Base-by-base conservation (phyloP, 2,888 invertebrate genomes). In the Anoncus sp. region DNA sequence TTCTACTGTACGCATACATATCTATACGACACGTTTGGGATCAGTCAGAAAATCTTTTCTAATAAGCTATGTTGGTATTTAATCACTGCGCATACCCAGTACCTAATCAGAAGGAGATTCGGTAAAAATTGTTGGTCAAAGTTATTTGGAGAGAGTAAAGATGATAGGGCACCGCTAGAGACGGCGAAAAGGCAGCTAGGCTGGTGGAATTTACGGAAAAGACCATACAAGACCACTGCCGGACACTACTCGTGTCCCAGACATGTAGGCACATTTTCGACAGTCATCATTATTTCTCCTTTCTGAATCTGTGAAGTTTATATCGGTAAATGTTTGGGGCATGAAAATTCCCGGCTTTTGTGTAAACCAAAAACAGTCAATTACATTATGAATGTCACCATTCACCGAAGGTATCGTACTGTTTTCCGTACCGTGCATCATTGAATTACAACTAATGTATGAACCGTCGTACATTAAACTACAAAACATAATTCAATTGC, bases 21-120 rank as follows among this genome's bases (percentile, higher is more conserved):
- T 35, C 5, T 51, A 20, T 72, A 57, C 38, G 40, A 18, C 18
- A 49, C 16, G 40, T 45, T 55, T 47, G 74, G 57, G n/a, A n/a
- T n/a, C 47, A 69, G 57, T 27, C 47, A 47, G 74, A 70, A 74
- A 74, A 65, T 57, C 74, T 53, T 70, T 77, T 80, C 74, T 67
- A 80, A 77, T 77, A 74, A 53, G 55, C 51, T 70, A 74, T 60
- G 59, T 67, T 47, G 70, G 63, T 49, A 65, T 40, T 66, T 38
- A 31, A 47, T 55, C 60, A 24, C 47, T 55, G 38, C 45, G 70
- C 57, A 60, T 60, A 51, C 40, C 40, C 65, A 53, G 51, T 69
- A 74, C 70, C 74, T 74, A 80, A 80, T 74, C 77, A 79, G 74
- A 47, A 51, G 59, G 35, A 40, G 77, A 70, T 77, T 65, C 66